A percentile compares a stretch with the other conserved stretches of the same genome.
phyloP scores from a whole-genome alignment of 1,140 invertebrate genomes.

The Pomacea maculata region DNA sequence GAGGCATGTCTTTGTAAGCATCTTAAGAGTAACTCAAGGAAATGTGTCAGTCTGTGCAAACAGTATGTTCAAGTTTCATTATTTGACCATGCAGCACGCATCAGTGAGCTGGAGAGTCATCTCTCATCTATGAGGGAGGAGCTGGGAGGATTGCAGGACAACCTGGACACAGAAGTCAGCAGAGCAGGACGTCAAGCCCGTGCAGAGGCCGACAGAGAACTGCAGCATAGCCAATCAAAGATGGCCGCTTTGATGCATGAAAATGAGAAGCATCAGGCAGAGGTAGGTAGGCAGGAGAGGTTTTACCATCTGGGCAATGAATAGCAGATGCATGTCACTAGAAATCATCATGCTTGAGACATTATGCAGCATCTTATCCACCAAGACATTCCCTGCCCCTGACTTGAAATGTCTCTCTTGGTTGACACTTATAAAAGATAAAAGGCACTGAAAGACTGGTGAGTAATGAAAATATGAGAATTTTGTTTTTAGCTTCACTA shows the following conservation, averaged over 20 bases:
- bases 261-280: conserved; percentile 40
- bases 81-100: conserved; percentile 30
- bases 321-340: too few relatives aligned
- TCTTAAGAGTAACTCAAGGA: too few relatives aligned
- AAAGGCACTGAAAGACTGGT: too few relatives aligned
- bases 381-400: background rate
- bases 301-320: background rate
- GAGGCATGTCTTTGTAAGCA: too few relatives aligned
- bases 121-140: conserved; percentile 32
- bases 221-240: conserved; percentile 33
- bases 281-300: conserved; percentile 25
- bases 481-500: background rate
- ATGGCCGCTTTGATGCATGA: conserved; percentile 34
- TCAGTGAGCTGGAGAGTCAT: conserved; percentile 40
- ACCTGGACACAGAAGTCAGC: conserved; percentile 33
- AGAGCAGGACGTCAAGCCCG: conserved; percentile 13
- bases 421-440: too few relatives aligned
- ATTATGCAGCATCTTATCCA: background rate
- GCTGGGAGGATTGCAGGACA: conserved; percentile 27
- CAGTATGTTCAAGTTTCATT: background rate
- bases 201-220: conserved; percentile 29
- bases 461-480: too few relatives aligned
- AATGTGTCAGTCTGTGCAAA: too few relatives aligned
- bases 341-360: too few relatives aligned
- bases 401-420: too few relatives aligned